Conservation (phyloP, 1,140 invertebrate genomes). For the Apis florea region DNA sequence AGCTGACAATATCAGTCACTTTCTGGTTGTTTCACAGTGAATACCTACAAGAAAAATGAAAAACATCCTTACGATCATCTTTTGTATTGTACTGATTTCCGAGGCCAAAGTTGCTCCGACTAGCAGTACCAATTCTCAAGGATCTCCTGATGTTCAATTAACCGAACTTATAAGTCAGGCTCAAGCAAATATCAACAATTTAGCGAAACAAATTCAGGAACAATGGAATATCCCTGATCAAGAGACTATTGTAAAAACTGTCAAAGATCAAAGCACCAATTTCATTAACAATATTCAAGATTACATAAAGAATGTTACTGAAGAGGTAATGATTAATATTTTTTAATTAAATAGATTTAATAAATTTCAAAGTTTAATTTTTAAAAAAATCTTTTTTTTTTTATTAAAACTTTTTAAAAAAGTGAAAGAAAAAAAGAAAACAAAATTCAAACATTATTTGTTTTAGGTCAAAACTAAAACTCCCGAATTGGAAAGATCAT, state of each 20-base stretch:
- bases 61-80: constrained; percentile 47
- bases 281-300: constrained; percentile 66
- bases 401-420: neutral
- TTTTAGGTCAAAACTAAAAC: constrained; percentile 68
- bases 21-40: constrained; percentile 20
- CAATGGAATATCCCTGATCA: constrained; percentile 67
- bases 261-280: constrained; percentile 65
- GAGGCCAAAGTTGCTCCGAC: constrained; percentile 32
- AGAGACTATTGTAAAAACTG: constrained; percentile 60
- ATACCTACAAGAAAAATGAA: constrained; percentile 61
- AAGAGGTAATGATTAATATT: constrained; percentile 58
- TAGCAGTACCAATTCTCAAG: neutral
- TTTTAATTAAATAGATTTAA: neutral
- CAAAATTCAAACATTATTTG: neutral
- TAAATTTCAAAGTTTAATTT: neutral
- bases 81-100: constrained; percentile 36
- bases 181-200: constrained; percentile 58
- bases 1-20: constrained; percentile 62
- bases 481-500: constrained; percentile 67
- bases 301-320: constrained; percentile 61
- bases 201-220: constrained; percentile 63
- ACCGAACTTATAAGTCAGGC: constrained; percentile 63
- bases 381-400: neutral
- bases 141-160: constrained; percentile 33
- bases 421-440: neutral